Conservation (phyloP, 2,113 vertebrate species). For the Dasyornis broadbenti region DNA sequence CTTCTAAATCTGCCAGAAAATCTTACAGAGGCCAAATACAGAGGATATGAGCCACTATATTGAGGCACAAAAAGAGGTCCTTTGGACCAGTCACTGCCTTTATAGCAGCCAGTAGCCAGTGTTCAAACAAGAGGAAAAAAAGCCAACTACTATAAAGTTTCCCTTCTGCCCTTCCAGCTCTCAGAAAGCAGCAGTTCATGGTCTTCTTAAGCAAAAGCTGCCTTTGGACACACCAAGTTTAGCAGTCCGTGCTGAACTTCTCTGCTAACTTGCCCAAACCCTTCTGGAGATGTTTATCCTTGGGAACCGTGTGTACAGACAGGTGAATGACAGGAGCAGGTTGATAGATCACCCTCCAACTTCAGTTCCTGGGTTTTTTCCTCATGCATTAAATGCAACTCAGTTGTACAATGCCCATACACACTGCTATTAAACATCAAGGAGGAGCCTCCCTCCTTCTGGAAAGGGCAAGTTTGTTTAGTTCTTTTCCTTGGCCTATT, state of each 20-base stretch:
- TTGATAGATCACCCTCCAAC: neutral
- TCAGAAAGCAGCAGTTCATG: neutral
- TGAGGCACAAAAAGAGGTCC: neutral
- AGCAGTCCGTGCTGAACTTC: neutral
- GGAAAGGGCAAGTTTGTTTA: neutral
- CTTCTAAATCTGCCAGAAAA: neutral
- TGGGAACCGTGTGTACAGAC: neutral
- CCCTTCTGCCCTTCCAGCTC: neutral
- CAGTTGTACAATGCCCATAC: neutral
- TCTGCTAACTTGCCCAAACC: neutral
- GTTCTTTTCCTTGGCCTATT: neutral
- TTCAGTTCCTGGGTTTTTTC: neutral
- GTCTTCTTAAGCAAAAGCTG: neutral
- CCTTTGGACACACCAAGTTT: neutral
- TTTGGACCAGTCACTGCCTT: neutral
- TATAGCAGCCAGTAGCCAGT: neutral
- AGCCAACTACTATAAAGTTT: neutral
- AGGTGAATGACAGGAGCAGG: neutral
- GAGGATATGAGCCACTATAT: neutral
- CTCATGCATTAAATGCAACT: neutral
- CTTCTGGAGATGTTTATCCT: neutral
- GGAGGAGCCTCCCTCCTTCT: neutral
- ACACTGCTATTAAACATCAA: neutral
- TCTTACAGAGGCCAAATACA: neutral
- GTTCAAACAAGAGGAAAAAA: neutral